A percentile compares a stretch with the other conserved stretches of the same genome.
Evolutionary conservation across 2,113 vertebrate genomes (phyloP).

Genomic region (Trematocara nigrifrons): DNA sequence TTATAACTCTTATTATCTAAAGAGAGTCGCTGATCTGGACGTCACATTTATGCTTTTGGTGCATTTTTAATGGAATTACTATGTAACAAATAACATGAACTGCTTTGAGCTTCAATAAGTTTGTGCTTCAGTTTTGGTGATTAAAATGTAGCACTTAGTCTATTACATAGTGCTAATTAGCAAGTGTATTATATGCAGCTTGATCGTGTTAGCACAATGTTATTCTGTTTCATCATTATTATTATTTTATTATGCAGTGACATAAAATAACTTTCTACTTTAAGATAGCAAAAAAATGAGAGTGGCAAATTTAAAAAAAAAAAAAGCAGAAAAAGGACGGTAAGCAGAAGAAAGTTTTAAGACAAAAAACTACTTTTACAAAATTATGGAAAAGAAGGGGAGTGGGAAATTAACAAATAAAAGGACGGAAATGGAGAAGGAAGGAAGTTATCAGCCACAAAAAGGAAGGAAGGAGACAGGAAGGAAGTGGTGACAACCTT

Average conservation of each 20-base stretch:
- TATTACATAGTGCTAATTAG: background rate
- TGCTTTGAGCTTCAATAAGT: background rate
- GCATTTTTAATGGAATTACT: background rate
- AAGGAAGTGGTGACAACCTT: background rate
- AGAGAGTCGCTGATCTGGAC: background rate
- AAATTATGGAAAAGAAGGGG: background rate
- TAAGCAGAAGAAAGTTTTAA: background rate
- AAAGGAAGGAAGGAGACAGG: background rate
- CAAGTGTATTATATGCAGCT: background rate
- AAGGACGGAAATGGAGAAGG: background rate
- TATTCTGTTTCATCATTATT: background rate
- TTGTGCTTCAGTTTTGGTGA: background rate
- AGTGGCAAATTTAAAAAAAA: background rate
- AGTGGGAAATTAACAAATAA: background rate
- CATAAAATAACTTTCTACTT: background rate
- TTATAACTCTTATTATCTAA: background rate
- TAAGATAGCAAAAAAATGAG: background rate
- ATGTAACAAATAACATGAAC: background rate
- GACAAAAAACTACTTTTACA: background rate
- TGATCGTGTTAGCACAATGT: background rate
- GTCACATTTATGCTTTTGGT: background rate
- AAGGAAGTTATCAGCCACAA: background rate
- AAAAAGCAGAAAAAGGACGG: background rate
- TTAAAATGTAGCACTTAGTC: background rate
- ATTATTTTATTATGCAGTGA: background rate